Evolutionary conservation across 1,140 invertebrate species (phyloP), one percentile per base, ranked within the genome.

Genomic region (Anastrepha ludens): DNA sequence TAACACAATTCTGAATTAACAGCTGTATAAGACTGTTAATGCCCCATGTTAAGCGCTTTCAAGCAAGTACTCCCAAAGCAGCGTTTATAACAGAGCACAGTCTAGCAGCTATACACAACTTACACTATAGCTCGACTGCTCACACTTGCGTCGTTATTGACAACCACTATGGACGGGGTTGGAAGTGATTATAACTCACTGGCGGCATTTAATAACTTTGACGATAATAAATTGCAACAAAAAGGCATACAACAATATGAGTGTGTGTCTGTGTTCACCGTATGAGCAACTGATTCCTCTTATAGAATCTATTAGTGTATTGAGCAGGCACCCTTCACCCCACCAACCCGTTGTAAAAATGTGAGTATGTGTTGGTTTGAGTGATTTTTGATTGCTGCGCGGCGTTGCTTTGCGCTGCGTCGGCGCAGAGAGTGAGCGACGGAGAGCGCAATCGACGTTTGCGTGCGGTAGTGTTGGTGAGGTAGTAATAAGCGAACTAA

Each of bases 361-460:
- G 7, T 81, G 6, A 17, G n/a, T 3, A 3, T 55, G 74, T 81
- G n/a, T 81, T 91, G 91, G 91, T 92, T 92, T 92, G 92, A 92
- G 92, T 92, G 92, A 90, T 92, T 92, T 91, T 90, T 90, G 92
- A 92, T 92, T 90, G 91, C 91, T 90, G 90, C 90, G 91, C 90
- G 90, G 91, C 90, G 90, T 41, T 87, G 58, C 62, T 70, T 62
- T 65, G 6, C 9, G 15, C 17, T 39, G 86, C 86, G 58, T 87
- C 59, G 74, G 74, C 74, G 74, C 74, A 81, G 47, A 81, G 74
- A 81, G 74, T 55, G 44, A 55, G n/a, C 74, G 41, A 55, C 74
- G 20, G n/a, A 81, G 74, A 81, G 74, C 29, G 29, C 47, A 15
- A 8, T 47, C 11, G 2, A 55, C 50, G 50, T 55, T 55, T 55